Evolutionary conservation across 2,113 vertebrate species (phyloP), one percentile per base, ranked within the genome.

Genomic region (Pseudonaja textilis): DNA sequence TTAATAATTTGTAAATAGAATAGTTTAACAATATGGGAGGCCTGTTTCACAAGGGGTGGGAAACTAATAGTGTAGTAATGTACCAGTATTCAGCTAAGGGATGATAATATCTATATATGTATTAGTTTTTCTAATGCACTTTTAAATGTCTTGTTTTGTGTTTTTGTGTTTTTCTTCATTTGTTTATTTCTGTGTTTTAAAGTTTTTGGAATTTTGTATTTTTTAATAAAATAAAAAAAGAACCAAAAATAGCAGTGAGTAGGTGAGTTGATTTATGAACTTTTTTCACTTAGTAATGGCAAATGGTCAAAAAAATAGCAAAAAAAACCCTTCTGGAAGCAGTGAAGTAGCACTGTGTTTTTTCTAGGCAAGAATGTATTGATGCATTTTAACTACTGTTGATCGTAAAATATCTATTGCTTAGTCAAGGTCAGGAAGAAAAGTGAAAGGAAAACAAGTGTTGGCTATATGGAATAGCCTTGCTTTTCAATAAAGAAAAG

Each of bases 261-360:
- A 97, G 94, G 96, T 96, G 96, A 96, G 94, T 95, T 97, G 96
- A 97, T 97, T 96, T 97, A 97, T 95, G 94, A 94, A 97, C 91
- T 93, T 95, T 96, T 97, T 96, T 96, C 96, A 97, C 97, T 96
- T 96, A 97, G 95, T 96, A 97, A 97, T 96, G 96, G 95, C 94
- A 96, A 97, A 97, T 95, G 93, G 96, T 95, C 96, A 34, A 74
- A 74, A n/a, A 74, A 74, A 69, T 96, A 96, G 94, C 94, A 95
- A 95, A 94, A 20, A 56, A 95, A 97, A 95, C 96, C 95, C 96
- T 95, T 95, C 93, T 94, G 96, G 96, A 96, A 97, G 94, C 94
- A 95, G 91, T 93, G 90, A 61, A 91, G 95, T 0, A 0, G 96
- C 95, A 96, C 88, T 90, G 92, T 59, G 95, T 93, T 95, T 90